Evolutionary conservation across 2,113 vertebrate genomes (phyloP), one percentile per base, ranked within the genome.

Genomic region (Zingel zingel): DNA sequence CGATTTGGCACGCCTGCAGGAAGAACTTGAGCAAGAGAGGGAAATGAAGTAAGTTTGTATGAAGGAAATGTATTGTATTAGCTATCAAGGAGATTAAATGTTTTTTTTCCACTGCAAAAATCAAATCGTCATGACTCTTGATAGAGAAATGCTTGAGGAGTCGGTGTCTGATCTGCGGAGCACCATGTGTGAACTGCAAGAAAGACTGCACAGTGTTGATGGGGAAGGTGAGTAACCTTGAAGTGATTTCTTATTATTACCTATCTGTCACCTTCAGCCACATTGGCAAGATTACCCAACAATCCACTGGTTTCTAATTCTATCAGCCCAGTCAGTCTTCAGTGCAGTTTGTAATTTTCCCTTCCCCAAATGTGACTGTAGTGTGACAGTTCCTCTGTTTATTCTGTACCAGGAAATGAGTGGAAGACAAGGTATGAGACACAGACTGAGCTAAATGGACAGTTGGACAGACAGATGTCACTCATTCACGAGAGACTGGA

Each of bases 341-440:
- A 18, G 18, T 57, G 36, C 47, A 27, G 16, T 36, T 23, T 74
- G 61, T 47, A 19, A 19, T 61, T 18, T 30, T 14, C 53, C 43
- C 53, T 56, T 23, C 43, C 36, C 36, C 18, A 43, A 33, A 53
- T 58, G n/a, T 23, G 47, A 45, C 13, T 27, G 6, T 30, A 33
- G 1, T 50, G 23, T 47, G 6, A 69, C 54, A 18, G 19, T 23
- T 71, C 18, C 12, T 81, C 5, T 68, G 18, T 58, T 43, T 61
- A 14, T 50, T 7, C 51, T 77, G 1, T 56, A 0, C 19, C 78
- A 96, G 97, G 91, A 77, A 96, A 93, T 90, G 96, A 98, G 86
- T 99, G 97, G 97, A 97, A 96, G 94, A 96, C 94, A 2, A 94
- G 95, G 80, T 97, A 95, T 62, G 96, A 98, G 86, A 96, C 95